phyloP scores from a whole-genome alignment of 1,140 invertebrate genomes.

The Lepidurus apus region DNA sequence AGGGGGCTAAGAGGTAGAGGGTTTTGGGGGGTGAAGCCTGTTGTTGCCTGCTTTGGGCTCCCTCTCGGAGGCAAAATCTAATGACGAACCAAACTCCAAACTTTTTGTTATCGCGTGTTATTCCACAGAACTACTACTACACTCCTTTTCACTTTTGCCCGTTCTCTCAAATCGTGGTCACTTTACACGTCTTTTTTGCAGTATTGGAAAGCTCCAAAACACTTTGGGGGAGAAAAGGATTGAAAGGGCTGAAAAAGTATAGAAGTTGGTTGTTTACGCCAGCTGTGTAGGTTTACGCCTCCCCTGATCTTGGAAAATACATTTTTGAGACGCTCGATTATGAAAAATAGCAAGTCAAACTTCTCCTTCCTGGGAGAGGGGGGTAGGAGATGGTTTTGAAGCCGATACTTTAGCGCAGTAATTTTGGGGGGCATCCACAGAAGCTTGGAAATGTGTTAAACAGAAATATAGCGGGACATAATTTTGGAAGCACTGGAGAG shows the following conservation, averaged over 20 bases:
- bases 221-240: not conserved
- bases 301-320: not conserved
- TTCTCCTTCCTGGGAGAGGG: not conserved
- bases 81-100: not conserved
- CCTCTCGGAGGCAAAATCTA: not conserved
- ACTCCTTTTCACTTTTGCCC: not conserved
- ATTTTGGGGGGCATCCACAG: not conserved
- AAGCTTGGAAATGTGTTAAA: not conserved
- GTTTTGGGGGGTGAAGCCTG: not conserved
- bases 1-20: not conserved
- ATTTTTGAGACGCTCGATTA: too few relatives aligned
- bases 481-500: not conserved
- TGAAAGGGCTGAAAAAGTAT: not conserved
- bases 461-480: not conserved
- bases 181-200: not conserved
- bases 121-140: not conserved
- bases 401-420: not conserved
- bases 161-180: not conserved
- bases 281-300: not conserved
- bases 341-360: too few relatives aligned
- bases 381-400: not conserved
- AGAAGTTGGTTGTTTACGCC: not conserved
- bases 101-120: not conserved
- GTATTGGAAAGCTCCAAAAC: not conserved
- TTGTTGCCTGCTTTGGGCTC: not conserved